These are phyloP conservation scores for Terebella lapidaria DNA, from an alignment of 2,888 invertebrate species.

Conservation along the genomic window DNA sequence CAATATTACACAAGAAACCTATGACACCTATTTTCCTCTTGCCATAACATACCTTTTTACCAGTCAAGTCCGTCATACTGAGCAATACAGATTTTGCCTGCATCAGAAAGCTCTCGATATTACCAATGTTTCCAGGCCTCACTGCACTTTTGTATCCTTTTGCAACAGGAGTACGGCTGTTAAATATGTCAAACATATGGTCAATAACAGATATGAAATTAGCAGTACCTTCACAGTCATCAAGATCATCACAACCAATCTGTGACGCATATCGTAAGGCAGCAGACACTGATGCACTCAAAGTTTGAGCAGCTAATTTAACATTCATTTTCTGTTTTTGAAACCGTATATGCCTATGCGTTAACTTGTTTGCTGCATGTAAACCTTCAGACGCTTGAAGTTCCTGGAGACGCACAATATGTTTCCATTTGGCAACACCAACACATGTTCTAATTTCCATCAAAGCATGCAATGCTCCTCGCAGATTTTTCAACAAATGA, in stretches of 20 bases:
- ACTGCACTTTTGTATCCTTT: constrained; percentile 3
- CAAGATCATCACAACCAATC: not conserved
- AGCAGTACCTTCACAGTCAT: not conserved
- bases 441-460: not conserved
- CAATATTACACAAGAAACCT: constrained; percentile 4
- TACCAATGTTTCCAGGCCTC: not conserved
- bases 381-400: not conserved
- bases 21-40: not conserved
- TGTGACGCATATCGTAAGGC: not conserved
- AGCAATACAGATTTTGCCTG: not conserved
- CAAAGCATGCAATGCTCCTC: not conserved
- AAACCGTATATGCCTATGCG: not conserved
- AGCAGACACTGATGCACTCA: not conserved
- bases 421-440: not conserved
- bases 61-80: not conserved
- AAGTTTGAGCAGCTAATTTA: constrained; percentile 2
- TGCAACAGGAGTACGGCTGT: too few relatives aligned
- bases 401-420: not conserved
- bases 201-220: too few relatives aligned
- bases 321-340: not conserved
- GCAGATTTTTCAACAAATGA: not conserved
- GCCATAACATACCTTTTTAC: not conserved
- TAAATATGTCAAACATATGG: too few relatives aligned
- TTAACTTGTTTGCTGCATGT: not conserved
- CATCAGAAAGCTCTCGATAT: not conserved